Evolutionary conservation across 2,888 invertebrate species (phyloP), one percentile per base, ranked within the genome.

Genomic region (Sphaerophoria rueppellii): DNA sequence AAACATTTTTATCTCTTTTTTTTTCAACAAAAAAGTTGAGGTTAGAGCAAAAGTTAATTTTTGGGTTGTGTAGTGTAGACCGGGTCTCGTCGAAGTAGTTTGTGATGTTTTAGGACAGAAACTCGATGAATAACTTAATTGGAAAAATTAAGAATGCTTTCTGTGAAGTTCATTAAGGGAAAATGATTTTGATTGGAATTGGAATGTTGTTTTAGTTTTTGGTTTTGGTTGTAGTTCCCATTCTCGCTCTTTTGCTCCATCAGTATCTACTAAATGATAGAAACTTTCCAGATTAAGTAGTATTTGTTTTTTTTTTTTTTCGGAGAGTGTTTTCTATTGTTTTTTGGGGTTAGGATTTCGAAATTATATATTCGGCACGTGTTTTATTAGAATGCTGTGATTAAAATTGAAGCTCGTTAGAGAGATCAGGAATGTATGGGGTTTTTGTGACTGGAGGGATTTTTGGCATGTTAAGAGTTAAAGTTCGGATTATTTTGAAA

Each of bases 51-150:
- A 67, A 61, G 79, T 69, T 73, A 74, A 79, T 61, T 79, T 79
- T 79, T 54, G 46, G 65, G 48, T 35, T 65, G 50, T 46, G 63
- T 34, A 14, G 46, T 48, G 46, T n/a, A 46, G 9, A 6, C 12
- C 35, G 14, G 60, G 43, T 24, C 24, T 24, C 24, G 24, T 24
- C 24, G 24, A 43, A 43, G 43, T 43, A 11, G 43, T 40, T 6
- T 40, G 40, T 40, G 40, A 55, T 55, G 70, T 69, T 24, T 24
- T 24, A 24, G 24, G 24, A 24, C 24, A 24, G 43, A 24, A 50
- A 50, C 50, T 32, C 43, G 63, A 70, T 80, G 80, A 80, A 70
- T 75, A 80, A 70, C 57, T 48, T 70, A 80, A 75, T 75, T 80
- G 75, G 75, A 57, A 63, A 75, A 70, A 75, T 70, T 70, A 75